Base-by-base conservation (phyloP, 1,140 invertebrate species). In the Nomia melanderi region DNA sequence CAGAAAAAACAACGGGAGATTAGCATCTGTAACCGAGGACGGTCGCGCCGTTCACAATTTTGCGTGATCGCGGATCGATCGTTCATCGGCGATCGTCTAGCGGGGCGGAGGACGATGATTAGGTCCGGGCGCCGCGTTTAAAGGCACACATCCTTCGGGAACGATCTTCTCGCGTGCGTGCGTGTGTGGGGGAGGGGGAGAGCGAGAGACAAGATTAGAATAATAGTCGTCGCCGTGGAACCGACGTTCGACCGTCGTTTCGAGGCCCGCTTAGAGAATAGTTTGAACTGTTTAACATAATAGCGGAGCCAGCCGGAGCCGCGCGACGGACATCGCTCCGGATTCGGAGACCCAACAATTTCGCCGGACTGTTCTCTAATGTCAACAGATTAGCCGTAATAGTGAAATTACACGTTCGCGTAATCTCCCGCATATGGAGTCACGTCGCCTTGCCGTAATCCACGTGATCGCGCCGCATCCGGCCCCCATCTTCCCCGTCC, bases 301-400 rank as follows among this genome's bases (percentile, higher is more conserved):
- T 91, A 66, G 77, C 77, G 29, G n/a, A n/a, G n/a, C n/a, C n/a
- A n/a, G 74, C 44, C 77, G 77, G 25, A 53, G 62, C 65, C 25
- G 66, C 57, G 77, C 59, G 76, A 78, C 56, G 77, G 64, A 66
- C 72, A n/a, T 60, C 76, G 77, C 44, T 63, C 59, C 60, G 70
- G n/a, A 85, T 77, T 80, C 69, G 75, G 69, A 62, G 77, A 82
- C 79, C 87, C 78, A 86, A 87, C 85, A 90, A 90, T 90, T 89
- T 90, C n/a, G 65, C 53, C 71, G 54, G 77, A 87, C 85, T 88
- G 81, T 82, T 78, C 84, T 84, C 86, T 91, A 92, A 92, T 91
- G 91, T 91, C 91, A 92, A 92, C 90, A 91, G 90, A 92, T 92
- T 91, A 91, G 88, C 86, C 82, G 88, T 91, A 91, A 91, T 92